Base-by-base conservation (phyloP, 2,797 vertebrate genomes). In the Sitta carolinensis region DNA sequence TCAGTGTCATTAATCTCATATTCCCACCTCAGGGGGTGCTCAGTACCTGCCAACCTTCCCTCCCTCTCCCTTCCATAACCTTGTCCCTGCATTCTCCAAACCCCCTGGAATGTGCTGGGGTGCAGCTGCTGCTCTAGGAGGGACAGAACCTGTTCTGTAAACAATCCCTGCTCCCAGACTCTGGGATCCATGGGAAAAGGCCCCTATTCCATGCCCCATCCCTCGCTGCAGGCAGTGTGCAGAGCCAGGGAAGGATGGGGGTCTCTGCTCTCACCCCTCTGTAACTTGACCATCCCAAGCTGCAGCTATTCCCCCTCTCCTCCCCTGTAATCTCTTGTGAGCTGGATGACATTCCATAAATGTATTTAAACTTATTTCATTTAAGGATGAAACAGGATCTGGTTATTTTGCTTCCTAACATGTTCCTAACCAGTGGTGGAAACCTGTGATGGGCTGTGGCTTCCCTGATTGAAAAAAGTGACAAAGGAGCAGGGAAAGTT, bases 361-460 rank as follows among this genome's bases (percentile, higher is more conserved):
- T 3, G 27, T 64, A 64, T 91, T 94, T 78, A 57, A 92, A 72
- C 42, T n/a, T 57, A 9, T 54, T 38, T 34, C 2, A 3, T 52
- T 67, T 40, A 16, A 43, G 59, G 64, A 11, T 82, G 75, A 89
- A 89, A 92, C 4, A 29, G 10, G 43, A 84, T 64, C 82, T 74
- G 26, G 59, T 91, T 83, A 19, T 85, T 94, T 94, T 75, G 7
- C 64, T 85, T 89, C 83, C 78, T 36, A 38, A 40, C 4, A 4
- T 70, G 81, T 54, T 92, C 80, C 84, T 40, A 40, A 34, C 34
- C n/a, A 70, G 89, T 36, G 43, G 26, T 25, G 27, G 50, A 70
- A 57, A 77, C 19, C 47, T n/a, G 42, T 0, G 0, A 5, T 15
- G 74, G 64, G 32, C 2, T 2, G 3, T 42, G 64, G 40, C 26